Conservation (phyloP, 2,888 invertebrate genomes). For the Spatulosminthurus flaviceps region DNA sequence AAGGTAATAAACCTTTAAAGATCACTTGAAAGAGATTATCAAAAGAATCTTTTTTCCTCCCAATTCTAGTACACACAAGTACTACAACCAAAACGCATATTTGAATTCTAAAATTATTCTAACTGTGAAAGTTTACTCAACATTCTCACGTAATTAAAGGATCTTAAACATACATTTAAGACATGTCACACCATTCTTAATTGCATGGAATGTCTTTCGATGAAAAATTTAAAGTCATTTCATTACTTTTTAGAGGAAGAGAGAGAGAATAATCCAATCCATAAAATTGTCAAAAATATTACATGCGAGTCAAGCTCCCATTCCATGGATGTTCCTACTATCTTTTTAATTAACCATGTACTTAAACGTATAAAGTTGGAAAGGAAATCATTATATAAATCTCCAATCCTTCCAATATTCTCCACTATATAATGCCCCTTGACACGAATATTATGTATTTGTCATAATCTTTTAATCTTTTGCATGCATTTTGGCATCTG, state of each 20-base stretch:
- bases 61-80: not conserved
- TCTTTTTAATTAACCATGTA: no score
- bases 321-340: no score
- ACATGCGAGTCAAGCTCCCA: not conserved
- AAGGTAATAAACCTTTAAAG: not conserved
- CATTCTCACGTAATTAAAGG: conserved; percentile 29
- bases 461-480: no score
- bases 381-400: no score
- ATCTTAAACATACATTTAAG: not conserved
- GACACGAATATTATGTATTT: no score
- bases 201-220: no score
- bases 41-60: not conserved
- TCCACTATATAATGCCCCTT: no score
- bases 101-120: conserved; percentile 26
- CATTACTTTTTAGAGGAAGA: not conserved
- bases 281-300: not conserved
- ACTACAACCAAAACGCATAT: not conserved
- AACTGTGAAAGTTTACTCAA: conserved; percentile 20
- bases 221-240: not conserved
- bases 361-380: no score
- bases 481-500: no score
- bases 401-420: no score
- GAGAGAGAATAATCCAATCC: not conserved
- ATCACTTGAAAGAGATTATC: not conserved
- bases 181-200: not conserved